Base-by-base conservation (phyloP, 2,113 vertebrate genomes). In the Cardinalis cardinalis region DNA sequence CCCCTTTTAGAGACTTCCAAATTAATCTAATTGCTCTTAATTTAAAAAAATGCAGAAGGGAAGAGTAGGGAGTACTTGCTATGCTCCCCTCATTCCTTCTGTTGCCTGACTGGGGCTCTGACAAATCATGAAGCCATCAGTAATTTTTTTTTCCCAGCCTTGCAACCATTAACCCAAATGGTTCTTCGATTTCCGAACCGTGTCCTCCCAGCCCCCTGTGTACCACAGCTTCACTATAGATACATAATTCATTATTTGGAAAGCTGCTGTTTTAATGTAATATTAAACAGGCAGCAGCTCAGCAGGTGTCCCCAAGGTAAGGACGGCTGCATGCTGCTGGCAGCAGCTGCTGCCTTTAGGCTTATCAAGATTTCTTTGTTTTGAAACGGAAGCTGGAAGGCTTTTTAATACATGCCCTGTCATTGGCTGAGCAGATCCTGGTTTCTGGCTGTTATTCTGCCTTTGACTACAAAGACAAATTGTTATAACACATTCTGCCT, bases 271-370 rank as follows among this genome's bases (percentile, higher is more conserved):
- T 90, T 93, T 79, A 89, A 92, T 94, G 87, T 90, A 89, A 92
- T 92, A 85, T 92, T 95, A 85, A 95, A 83, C 51, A 96, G 81
- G 43, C 92, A 83, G 81, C 74, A 84, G 43, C 81, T 93, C 92
- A 90, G 95, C 93, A 92, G 95, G 93, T 95, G 81, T 95, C 87
- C 84, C 84, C 51, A 82, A 93, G 86, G 94, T 94, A 82, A 69
- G 74, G 74, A 70, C 63, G 48, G 71, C 76, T 56, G 86, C 31
- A n/a, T 77, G 46, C 43, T 83, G 71, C 52, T 89, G 87, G 63
- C 89, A 92, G 80, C 92, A 90, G 90, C 88, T 84, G 80, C 88
- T 65, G 51, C 28, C 78, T 90, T 89, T 51, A 52, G 71, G 63
- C 84, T 94, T 90, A 93, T 94, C 63, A 51, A 59, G 59, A 84